Conservation (phyloP, 1,140 invertebrate species). For the Ladona fulva region DNA sequence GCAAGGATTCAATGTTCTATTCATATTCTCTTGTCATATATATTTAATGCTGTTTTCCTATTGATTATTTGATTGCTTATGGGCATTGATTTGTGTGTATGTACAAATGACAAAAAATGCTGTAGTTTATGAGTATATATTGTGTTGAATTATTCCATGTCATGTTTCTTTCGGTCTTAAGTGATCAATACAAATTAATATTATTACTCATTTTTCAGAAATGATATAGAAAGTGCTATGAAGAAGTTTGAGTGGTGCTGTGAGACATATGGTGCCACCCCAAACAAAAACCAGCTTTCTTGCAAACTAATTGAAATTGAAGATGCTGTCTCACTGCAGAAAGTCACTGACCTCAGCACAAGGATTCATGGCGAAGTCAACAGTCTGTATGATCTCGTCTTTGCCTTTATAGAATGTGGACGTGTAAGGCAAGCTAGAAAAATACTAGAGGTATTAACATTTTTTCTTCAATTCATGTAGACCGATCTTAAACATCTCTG, state of each 20-base stretch:
- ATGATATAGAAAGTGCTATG: constrained; percentile 54
- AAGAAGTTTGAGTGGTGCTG: constrained; percentile 57
- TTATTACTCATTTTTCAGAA: constrained; percentile 32
- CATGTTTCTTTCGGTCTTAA: too few species aligned
- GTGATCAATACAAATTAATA: too few species aligned
- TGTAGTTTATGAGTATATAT: too few species aligned
- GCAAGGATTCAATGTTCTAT: too few species aligned
- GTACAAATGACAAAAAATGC: too few species aligned
- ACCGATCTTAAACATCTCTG: too few species aligned
- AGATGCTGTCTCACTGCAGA: constrained; percentile 65
- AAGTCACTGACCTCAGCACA: constrained; percentile 66
- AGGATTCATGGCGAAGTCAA: constrained; percentile 70
- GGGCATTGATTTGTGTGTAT: too few species aligned
- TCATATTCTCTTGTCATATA: too few species aligned
- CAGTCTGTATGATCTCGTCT: constrained; percentile 68
- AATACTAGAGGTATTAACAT: constrained; percentile 59
- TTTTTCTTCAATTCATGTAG: too few species aligned
- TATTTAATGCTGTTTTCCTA: too few species aligned
- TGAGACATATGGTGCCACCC: constrained; percentile 51
- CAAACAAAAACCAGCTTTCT: constrained; percentile 60
- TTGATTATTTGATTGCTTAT: too few species aligned
- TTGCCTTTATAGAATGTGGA: constrained; percentile 69
- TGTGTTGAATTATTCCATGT: too few species aligned
- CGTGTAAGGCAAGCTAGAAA: constrained; percentile 65
- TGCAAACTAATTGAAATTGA: constrained; percentile 61